These are phyloP conservation scores for Crocodylus rhombifer DNA, from an alignment of 2,797 vertebrate species.

Conservation along the genomic window DNA sequence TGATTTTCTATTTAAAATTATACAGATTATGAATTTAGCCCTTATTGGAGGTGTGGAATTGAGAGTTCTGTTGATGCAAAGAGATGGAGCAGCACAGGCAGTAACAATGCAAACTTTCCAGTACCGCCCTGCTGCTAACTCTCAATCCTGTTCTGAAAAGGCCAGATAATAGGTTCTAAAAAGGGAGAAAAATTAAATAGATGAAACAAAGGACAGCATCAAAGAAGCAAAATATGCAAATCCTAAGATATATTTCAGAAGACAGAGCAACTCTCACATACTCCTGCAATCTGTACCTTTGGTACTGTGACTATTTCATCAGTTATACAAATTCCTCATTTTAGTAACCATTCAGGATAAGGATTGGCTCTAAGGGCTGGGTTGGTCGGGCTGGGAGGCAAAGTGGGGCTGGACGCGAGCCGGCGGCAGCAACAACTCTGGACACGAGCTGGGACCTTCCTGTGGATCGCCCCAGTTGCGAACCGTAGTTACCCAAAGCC, in stretches of 20 bases:
- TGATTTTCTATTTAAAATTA: constrained; percentile 19
- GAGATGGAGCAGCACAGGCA: neutral
- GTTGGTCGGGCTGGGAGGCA: no score
- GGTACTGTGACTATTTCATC: neutral
- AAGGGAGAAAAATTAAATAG: neutral
- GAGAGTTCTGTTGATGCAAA: neutral
- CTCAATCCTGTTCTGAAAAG: constrained; percentile 5
- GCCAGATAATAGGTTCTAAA: neutral
- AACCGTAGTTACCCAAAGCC: no score
- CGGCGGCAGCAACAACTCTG: no score
- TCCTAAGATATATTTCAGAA: neutral
- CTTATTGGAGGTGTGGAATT: neutral
- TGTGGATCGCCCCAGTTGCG: no score
- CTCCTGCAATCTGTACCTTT: neutral
- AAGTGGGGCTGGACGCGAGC: no score
- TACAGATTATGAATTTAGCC: neutral
- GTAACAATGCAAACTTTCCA: neutral
- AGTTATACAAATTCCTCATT: neutral
- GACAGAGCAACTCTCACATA: neutral
- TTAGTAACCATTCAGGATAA: no score
- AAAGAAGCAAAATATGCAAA: neutral
- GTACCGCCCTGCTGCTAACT: neutral
- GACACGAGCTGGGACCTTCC: no score
- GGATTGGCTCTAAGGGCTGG: no score
- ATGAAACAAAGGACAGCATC: neutral